Conservation (phyloP, 2,888 invertebrate genomes). For the Gandaritis pyraliata region DNA sequence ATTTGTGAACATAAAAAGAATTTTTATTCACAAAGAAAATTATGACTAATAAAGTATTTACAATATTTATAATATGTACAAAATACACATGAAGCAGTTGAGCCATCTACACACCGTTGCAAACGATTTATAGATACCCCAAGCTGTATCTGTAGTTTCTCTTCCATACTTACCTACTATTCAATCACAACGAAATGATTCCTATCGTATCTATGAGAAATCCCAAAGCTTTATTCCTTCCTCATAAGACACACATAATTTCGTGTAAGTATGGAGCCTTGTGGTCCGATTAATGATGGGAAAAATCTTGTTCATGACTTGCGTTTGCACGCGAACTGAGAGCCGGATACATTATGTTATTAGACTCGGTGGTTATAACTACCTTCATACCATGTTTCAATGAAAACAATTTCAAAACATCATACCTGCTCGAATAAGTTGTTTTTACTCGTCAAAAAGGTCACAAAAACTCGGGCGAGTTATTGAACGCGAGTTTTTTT, state of each 20-base stretch:
- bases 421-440: not conserved
- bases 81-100: no score
- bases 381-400: conserved; percentile 15
- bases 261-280: not conserved
- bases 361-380: conserved; percentile 24
- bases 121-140: no score
- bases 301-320: conserved; percentile 29
- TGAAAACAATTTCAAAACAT: conserved; percentile 22
- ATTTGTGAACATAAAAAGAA: no score
- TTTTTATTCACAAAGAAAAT: no score
- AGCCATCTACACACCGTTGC: no score
- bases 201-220: not conserved
- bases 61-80: no score
- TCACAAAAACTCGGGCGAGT: no score
- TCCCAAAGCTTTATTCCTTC: conserved; percentile 1
- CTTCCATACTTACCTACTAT: no score
- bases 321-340: conserved; percentile 19
- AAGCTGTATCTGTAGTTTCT: no score
- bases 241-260: conserved; percentile 11
- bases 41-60: no score
- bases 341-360: conserved; percentile 27
- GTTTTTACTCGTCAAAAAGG: no score
- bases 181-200: not conserved
- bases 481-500: no score
- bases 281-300: conserved; percentile 23